A percentile compares a stretch with the other conserved stretches of the same genome.
Evolutionary conservation across 2,888 invertebrate genomes (phyloP).

Genomic region (Hirtodrosophila alboralis): DNA sequence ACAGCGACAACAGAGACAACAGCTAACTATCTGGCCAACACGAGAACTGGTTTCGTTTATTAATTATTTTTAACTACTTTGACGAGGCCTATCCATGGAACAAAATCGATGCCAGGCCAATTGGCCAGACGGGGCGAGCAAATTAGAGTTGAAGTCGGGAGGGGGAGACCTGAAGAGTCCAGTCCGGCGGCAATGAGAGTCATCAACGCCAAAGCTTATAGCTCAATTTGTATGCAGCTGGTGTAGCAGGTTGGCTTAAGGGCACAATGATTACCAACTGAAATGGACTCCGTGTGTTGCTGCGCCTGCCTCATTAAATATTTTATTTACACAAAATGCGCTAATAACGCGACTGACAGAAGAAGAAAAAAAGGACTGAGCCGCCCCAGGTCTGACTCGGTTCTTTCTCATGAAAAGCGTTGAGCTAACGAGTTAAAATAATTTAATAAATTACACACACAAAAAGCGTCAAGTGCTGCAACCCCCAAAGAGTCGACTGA

Average conservation of each 20-base stretch:
- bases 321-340: slow-evolving; percentile 71
- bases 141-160: neutral
- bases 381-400: neutral
- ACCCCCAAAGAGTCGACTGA: slow-evolving; percentile 37
- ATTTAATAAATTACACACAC: slow-evolving; percentile 68
- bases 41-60: slow-evolving; percentile 71
- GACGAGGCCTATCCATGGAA: slow-evolving; percentile 1
- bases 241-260: slow-evolving; percentile 58
- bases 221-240: slow-evolving; percentile 78
- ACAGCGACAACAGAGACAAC: slow-evolving; percentile 13
- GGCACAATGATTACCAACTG: slow-evolving; percentile 34
- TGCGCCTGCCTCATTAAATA: slow-evolving; percentile 62
- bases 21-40: no score
- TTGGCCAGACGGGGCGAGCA: slow-evolving; percentile 33
- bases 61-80: slow-evolving; percentile 67
- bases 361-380: no score
- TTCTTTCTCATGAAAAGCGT: slow-evolving; percentile 56
- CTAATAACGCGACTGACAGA: slow-evolving; percentile 58
- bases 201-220: slow-evolving; percentile 64
- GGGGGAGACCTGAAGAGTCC: neutral
- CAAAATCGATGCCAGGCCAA: slow-evolving; percentile 65
- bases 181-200: slow-evolving; percentile 26
- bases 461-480: slow-evolving; percentile 59
- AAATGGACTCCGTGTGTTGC: slow-evolving; percentile 1
- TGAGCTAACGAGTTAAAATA: slow-evolving; percentile 71